Percentiles rank a stretch among this genome's conserved stretches.
Conservation (phyloP, 2,888 invertebrate species). For the Cotesia congregata region DNA sequence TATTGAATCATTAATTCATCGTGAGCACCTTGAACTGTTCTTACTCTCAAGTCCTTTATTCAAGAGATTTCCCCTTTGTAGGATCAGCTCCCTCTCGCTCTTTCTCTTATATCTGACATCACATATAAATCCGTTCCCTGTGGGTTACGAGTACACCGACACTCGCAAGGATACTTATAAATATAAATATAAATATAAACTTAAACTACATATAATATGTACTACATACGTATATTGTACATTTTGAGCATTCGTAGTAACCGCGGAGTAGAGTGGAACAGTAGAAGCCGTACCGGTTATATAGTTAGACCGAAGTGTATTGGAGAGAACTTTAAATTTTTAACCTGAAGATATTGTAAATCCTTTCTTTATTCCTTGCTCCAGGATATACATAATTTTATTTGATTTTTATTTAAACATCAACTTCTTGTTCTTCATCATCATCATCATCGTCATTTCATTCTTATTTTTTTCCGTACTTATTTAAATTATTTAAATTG, state of each 20-base stretch:
- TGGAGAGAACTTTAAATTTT: constrained; percentile 27
- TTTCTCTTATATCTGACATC: constrained; percentile 17
- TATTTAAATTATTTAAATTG: constrained; percentile 36
- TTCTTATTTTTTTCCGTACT: constrained; percentile 24
- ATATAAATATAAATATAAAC: constrained; percentile 51
- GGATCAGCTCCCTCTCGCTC: background rate
- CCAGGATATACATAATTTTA: constrained; percentile 37
- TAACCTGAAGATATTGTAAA: constrained; percentile 32
- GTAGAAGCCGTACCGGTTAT: constrained; percentile 44
- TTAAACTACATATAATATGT: constrained; percentile 3
- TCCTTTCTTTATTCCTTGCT: constrained; percentile 23
- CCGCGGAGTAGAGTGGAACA: constrained; percentile 8
- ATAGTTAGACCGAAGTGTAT: constrained; percentile 48
- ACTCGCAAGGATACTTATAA: constrained; percentile 48
- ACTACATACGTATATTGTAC: too few species aligned
- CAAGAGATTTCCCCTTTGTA: constrained; percentile 1
- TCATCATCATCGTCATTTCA: background rate
- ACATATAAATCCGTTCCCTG: constrained; percentile 28
- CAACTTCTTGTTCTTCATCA: background rate
- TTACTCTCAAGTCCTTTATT: constrained; percentile 8
- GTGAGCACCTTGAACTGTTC: constrained; percentile 31
- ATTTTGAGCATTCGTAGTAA: background rate
- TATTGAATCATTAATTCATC: constrained; percentile 28
- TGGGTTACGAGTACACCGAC: constrained; percentile 38
- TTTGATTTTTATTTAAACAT: constrained; percentile 22